Conservation (phyloP, 2,797 vertebrate species). For the Scomberomorus guttatus region DNA sequence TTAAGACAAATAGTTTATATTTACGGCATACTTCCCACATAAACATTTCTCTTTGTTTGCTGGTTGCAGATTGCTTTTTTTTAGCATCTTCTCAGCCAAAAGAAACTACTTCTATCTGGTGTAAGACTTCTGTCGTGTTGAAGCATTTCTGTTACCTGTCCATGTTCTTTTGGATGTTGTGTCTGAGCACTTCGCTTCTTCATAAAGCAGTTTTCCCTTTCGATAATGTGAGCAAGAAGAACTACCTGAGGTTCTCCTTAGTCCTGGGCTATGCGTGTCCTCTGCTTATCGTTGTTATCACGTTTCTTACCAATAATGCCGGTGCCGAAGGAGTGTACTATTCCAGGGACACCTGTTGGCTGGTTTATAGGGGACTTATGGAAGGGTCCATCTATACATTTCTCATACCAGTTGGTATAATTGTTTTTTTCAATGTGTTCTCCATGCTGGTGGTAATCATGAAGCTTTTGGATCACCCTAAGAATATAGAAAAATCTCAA, state of each 20-base stretch:
- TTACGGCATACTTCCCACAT: slow-evolving; percentile 82
- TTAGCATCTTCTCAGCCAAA: slow-evolving; percentile 48
- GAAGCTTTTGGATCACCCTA: slow-evolving; percentile 74
- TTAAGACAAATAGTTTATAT: slow-evolving; percentile 76
- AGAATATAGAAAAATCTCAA: background rate
- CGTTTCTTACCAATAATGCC: slow-evolving; percentile 47
- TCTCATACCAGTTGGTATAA: slow-evolving; percentile 79
- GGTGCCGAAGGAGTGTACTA: slow-evolving; percentile 59
- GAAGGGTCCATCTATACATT: slow-evolving; percentile 80
- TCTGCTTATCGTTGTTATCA: slow-evolving; percentile 73
- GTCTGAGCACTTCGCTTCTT: slow-evolving; percentile 83
- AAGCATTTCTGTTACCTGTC: slow-evolving; percentile 86
- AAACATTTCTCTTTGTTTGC: slow-evolving; percentile 83
- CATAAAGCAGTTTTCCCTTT: slow-evolving; percentile 83
- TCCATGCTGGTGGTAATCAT: slow-evolving; percentile 82
- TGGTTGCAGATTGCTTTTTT: slow-evolving; percentile 79
- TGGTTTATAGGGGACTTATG: slow-evolving; percentile 60
- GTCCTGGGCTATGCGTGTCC: slow-evolving; percentile 83
- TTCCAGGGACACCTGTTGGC: slow-evolving; percentile 74
- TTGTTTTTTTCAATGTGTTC: slow-evolving; percentile 82
- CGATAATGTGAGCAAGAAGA: slow-evolving; percentile 77
- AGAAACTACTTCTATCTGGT: background rate
- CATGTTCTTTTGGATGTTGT: slow-evolving; percentile 88
- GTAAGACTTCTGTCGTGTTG: slow-evolving; percentile 67
- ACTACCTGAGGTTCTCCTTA: slow-evolving; percentile 75